phyloP scores from a whole-genome alignment of 2,797 vertebrate species.

The Numenius phaeopus region DNA sequence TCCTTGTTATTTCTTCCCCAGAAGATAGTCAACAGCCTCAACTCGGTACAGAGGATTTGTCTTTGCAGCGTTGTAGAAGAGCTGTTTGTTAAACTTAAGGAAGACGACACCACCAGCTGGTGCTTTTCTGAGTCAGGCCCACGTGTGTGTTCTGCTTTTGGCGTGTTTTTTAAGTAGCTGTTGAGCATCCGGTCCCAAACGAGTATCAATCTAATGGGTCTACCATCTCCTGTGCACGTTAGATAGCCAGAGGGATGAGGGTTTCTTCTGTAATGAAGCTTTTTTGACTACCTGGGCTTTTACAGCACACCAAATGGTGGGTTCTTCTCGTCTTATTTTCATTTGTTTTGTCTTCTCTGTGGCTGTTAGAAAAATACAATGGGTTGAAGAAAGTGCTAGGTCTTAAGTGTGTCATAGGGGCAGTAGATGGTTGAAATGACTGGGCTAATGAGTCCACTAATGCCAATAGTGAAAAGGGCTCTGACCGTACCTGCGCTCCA shows the following conservation, averaged over 20 bases:
- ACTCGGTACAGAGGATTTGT: background rate
- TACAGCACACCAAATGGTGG: rapidly evolving
- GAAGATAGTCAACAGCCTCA: background rate
- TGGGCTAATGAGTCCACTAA: background rate
- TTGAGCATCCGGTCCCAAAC: background rate
- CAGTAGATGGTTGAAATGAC: background rate
- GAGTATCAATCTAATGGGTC: background rate
- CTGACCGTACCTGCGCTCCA: background rate
- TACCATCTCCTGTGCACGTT: rapidly evolving
- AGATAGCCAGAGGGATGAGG: background rate
- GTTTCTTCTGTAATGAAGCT: background rate
- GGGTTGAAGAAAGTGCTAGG: background rate
- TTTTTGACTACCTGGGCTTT: background rate
- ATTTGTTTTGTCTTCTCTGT: background rate
- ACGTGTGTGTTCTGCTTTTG: background rate
- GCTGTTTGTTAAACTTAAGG: background rate
- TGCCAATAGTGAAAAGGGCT: background rate
- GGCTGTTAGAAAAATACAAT: background rate
- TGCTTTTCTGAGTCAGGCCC: background rate
- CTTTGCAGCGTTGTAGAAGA: background rate
- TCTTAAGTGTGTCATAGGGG: background rate
- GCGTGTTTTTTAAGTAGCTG: background rate
- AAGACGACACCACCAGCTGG: background rate
- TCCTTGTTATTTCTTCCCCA: background rate
- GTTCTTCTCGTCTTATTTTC: background rate